These are phyloP conservation scores for Nemopilema nomurai DNA, from an alignment of 30 jellyfish, hydroid and myxozoan species.

Conservation along the genomic window DNA sequence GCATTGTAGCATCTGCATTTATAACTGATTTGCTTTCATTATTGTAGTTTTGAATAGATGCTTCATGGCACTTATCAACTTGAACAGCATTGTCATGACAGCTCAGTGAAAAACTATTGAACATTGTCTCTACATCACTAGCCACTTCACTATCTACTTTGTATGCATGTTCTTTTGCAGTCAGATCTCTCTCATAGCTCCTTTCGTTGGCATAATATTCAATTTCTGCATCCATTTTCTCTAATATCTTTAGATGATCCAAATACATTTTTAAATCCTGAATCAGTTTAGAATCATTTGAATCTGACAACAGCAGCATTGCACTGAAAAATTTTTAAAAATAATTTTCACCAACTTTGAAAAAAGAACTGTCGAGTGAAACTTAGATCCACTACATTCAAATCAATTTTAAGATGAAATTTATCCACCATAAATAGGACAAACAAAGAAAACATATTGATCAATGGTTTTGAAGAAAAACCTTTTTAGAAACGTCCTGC, in stretches of 20 bases:
- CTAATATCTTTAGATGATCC: not conserved
- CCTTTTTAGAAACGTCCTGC: not conserved
- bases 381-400: not conserved
- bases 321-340: slow-evolving; percentile 19
- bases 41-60: not conserved
- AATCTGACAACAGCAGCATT: not conserved
- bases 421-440: not conserved
- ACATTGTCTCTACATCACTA: slow-evolving; percentile 8
- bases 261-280: not conserved
- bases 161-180: not conserved
- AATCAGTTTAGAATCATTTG: not conserved
- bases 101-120: not conserved
- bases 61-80: not conserved
- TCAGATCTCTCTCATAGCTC: not conserved
- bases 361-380: not conserved
- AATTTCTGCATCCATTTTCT: slow-evolving; percentile 6
- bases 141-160: not conserved
- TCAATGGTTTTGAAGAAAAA: not conserved
- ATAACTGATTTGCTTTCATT: not conserved
- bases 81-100: not conserved
- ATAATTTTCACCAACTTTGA: not conserved
- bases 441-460: too few relatives aligned
- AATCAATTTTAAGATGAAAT: too few relatives aligned
- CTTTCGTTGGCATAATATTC: not conserved
- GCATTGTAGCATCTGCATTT: not conserved